Evolutionary conservation across 23 tunicate genomes (phyloP), one percentile per base, ranked within the genome.

Genomic region (Styela clava): DNA sequence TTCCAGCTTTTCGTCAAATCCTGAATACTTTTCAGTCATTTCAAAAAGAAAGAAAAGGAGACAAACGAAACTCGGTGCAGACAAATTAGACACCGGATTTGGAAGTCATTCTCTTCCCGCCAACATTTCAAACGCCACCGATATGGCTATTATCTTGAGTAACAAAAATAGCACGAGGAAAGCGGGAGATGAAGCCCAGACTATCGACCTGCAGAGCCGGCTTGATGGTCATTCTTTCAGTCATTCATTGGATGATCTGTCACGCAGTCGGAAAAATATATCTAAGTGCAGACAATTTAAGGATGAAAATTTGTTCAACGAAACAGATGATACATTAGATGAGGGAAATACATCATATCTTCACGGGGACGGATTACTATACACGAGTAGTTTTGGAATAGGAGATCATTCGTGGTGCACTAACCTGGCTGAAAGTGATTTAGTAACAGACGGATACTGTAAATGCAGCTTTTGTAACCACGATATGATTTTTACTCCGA

Each of bases 401-500:
- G 81, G 81, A 37, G 81, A 76, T 44, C 81, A 76, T 29, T 1
- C 31, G n/a, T 76, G 81, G 81, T 9, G 44, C 27, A 44, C 62
- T 27, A n/a, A 31, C 28, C 19, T 27, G 28, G 19, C 78, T 32
- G 87, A 78, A 21, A 78, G 44, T 27, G 97, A 91, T 51, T 78
- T 85, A 63, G 26, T 78, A 31, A 69, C 69, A 31, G 90, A 91
- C 78, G 97, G 97, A 18, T 91, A 91, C 71, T 91, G 97, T 74
- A 84, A 78, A 28, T 91, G 97, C 77, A 85, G 86, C 64, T 91
- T 85, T 68, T 91, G 97, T 84, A 91, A 78, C 70, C 86, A 86
- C 61, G 97, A 91, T 31, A 86, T 86, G 27, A 85, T 89, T 20
- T 84, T 89, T 74, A 69, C 94, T 9, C 74, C 94, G 21, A 77